phyloP scores from a whole-genome alignment of 1,140 invertebrate genomes.

The Drosophila punjabiensis region DNA sequence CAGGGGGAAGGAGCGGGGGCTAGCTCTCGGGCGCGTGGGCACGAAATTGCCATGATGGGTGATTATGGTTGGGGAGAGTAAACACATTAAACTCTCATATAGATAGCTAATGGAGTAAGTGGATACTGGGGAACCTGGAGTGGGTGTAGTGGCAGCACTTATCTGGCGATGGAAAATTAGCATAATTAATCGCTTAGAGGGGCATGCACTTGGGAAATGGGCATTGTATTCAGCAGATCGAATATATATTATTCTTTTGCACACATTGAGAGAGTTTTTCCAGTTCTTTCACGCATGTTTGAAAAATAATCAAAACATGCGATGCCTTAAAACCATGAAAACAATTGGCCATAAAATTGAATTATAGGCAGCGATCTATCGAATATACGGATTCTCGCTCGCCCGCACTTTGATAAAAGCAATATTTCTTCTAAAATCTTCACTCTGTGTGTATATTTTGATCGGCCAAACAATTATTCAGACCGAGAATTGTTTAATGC shows the following conservation, averaged over 20 bases:
- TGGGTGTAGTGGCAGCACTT: conserved; percentile 20
- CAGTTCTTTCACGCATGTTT: conserved; percentile 20
- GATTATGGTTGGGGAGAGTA: conserved; percentile 2
- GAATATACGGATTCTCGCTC: conserved; percentile 32
- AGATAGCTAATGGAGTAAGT: conserved; percentile 31
- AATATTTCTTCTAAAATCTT: conserved; percentile 30
- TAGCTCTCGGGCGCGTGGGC: conserved; percentile 24
- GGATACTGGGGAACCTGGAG: conserved; percentile 5
- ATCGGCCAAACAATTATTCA: conserved; percentile 37
- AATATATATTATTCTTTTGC: neutral
- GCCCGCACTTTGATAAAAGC: conserved; percentile 31
- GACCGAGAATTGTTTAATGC: conserved; percentile 7
- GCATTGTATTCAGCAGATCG: conserved; percentile 5
- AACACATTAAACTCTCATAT: conserved; percentile 46
- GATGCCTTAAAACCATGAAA: conserved; percentile 41
- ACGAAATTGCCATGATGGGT: conserved; percentile 36
- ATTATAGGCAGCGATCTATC: conserved; percentile 46
- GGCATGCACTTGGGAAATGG: conserved; percentile 23
- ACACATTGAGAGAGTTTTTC: conserved; percentile 4
- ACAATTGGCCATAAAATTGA: conserved; percentile 69
- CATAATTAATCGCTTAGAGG: conserved; percentile 61
- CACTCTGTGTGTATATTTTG: conserved; percentile 22
- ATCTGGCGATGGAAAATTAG: conserved; percentile 33
- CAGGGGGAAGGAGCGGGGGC: neutral
- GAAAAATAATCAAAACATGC: conserved; percentile 45